Evolutionary conservation across 2,888 invertebrate species (phyloP).

Genomic region (Calameuta filiformis): DNA sequence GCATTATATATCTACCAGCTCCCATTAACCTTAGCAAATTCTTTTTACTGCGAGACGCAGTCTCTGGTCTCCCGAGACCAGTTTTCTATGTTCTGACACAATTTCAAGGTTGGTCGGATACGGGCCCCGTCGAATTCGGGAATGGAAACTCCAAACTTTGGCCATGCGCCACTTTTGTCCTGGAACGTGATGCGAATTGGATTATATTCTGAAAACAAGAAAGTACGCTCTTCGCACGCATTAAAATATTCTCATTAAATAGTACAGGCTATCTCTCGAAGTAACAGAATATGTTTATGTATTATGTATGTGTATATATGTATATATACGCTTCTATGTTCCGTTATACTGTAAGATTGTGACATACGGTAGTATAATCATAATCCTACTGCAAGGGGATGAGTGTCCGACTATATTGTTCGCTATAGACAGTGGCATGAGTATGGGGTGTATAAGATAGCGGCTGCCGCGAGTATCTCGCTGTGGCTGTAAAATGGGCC

Average conservation of each 20-base stretch:
- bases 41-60: not conserved
- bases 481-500: conserved; percentile 50
- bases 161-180: not conserved
- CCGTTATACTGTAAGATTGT: not conserved
- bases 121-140: not conserved
- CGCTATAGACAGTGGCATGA: not conserved
- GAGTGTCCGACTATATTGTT: not conserved
- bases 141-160: not conserved
- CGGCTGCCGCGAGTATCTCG: conserved; percentile 39
- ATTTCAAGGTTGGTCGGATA: not conserved
- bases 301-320: not conserved
- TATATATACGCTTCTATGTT: not conserved
- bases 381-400: not conserved
- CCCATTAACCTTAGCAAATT: not conserved
- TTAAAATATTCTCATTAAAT: not conserved
- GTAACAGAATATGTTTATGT: conserved; percentile 3
- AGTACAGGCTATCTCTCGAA: not conserved
- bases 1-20: conserved; percentile 4
- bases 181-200: not conserved
- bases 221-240: not conserved
- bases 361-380: not conserved
- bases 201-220: not conserved
- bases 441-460: conserved; percentile 13
- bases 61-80: not conserved
- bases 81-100: not conserved